Evolutionary conservation across 2,797 vertebrate genomes (phyloP), one percentile per base, ranked within the genome.

Genomic region (Ceryle rudis): DNA sequence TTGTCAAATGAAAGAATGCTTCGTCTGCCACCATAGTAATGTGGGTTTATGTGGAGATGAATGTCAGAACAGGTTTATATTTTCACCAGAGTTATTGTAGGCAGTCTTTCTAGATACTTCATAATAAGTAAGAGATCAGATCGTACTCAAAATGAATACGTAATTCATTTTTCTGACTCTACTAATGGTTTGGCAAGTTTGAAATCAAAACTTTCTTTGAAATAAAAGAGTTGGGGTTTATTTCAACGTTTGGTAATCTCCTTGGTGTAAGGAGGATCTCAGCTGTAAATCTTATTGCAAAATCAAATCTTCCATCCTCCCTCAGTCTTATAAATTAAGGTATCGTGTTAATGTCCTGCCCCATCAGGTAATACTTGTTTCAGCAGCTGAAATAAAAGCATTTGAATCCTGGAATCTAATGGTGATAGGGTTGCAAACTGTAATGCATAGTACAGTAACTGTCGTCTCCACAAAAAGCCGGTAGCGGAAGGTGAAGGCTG

Each of bases 1-100:
- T 95, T 93, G 64, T 95, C 84, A 44, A 74, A 62, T 86, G n/a
- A 92, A 95, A 93, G 35, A 91, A 70, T 74, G 57, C 49, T 95
- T 83, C 95, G 7, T 77, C 74, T 93, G 61, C 46, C 33, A 73
- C 55, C 2, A 41, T 64, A 87, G 33, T 66, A 94, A 83, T 67
- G 72, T 46, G 37, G 41, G 91, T 95, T 80, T 78, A 44, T n/a
- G 22, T 41, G 80, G 58, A 90, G 80, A 73, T 61, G 35, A 87
- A 86, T 82, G 35, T 29, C 46, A 77, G 65, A 81, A 60, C 13
- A 73, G 14, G 57, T 93, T 77, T 86, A 44, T 60, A 15, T 90
- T 96, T 92, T 82, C 52, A 86, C 86, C 71, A 81, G 15, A 90
- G 44, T 46, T 74, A 70, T 12, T 82, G 22, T 81, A 11, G 86